Base-by-base conservation (phyloP, 2,888 invertebrate genomes). In the Onthophagus sagittarius region DNA sequence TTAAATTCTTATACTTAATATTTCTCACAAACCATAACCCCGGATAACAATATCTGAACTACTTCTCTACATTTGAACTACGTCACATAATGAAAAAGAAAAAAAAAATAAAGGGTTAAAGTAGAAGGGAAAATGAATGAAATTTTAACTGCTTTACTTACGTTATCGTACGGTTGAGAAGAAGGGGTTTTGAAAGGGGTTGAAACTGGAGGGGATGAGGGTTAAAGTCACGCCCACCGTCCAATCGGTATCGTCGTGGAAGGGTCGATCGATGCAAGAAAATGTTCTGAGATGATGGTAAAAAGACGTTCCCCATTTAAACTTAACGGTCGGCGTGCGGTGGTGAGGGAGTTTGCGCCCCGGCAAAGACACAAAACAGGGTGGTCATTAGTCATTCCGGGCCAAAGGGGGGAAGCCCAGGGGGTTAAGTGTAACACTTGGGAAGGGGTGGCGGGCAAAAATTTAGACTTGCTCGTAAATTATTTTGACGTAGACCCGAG, bases 291-390 rank as follows among this genome's bases (percentile, higher is more conserved):
- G 85, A 83, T 23, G 23, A 23, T 83, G 79, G 83, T 84, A 85
- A 85, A 85, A 85, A 85, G 85, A 85, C 85, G 85, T 84, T 85
- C 82, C 79, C 82, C 82, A 82, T 84, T 83, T 78, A 79, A 83
- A 83, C 83, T 84, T 83, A 82, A 78, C 73, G 33, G 72, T 65
- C 69, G 70, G 15, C 67, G 69, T 32, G 71, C 39, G 70, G 74
- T 63, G 70, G 74, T 72, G 74, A 72, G 72, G 70, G 74, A 15
- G 14, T 23, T 23, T 23, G 23, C 23, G 23, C 23, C 23, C 23
- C 39, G 39, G 39, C 39, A 71, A 72, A 75, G 75, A 76, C 76
- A 76, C 76, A 84, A 83, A 84, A 84, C 84, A 83, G 80, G 79
- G 79, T 79, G 82, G 84, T 85, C 85, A 85, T 85, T 85, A 85